Conservation (phyloP, 2,113 vertebrate genomes). For the Miniopterus natalensis region DNA sequence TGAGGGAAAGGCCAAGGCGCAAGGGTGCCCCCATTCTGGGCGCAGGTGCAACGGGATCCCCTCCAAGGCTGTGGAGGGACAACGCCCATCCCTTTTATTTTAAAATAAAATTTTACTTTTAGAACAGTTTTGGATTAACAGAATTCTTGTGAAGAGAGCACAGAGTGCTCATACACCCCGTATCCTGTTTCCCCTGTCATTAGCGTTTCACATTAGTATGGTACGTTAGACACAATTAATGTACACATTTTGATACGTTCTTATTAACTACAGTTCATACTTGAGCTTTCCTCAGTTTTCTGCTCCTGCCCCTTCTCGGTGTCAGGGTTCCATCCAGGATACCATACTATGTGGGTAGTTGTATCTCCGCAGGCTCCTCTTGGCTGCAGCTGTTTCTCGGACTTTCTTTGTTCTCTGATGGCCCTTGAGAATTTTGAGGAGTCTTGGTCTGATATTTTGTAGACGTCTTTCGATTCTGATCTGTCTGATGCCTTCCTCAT, state of each 20-base stretch:
- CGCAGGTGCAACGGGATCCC: not conserved
- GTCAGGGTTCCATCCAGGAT: not conserved
- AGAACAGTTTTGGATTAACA: not conserved
- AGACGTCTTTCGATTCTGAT: not conserved
- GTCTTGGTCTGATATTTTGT: not conserved
- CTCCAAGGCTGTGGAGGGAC: not conserved
- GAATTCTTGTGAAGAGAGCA: not conserved
- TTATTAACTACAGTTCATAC: not conserved
- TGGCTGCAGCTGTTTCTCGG: not conserved
- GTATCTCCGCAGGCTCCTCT: not conserved
- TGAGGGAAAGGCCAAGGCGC: not conserved
- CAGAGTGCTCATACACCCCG: not conserved
- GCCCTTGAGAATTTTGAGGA: not conserved
- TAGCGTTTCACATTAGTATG: not conserved
- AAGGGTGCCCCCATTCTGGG: not conserved
- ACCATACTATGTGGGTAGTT: not conserved
- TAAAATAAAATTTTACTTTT: constrained; percentile 37
- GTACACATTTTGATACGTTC: not conserved
- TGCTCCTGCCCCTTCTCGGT: not conserved
- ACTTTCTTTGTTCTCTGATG: not conserved
- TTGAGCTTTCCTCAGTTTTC: not conserved
- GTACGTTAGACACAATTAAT: not conserved
- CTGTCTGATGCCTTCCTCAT: not conserved
- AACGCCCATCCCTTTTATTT: not conserved
- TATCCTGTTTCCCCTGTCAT: not conserved